Base-by-base conservation (phyloP, 2,888 invertebrate species). In the Thysanoteuthis rhombus region DNA sequence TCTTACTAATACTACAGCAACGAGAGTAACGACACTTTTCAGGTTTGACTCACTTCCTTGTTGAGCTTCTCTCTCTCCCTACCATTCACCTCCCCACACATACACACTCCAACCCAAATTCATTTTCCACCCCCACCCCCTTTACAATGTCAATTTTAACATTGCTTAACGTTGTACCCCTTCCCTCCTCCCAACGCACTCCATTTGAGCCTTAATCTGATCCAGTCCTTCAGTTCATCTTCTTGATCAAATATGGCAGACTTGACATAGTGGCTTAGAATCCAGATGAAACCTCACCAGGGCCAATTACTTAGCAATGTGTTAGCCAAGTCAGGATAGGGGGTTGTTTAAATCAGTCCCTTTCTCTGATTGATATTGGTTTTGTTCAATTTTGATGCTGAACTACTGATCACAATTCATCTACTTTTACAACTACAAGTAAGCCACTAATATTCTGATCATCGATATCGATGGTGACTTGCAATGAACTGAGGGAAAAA, bases 11-110 rank as follows among this genome's bases (percentile, higher is more conserved):
- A 75, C 16, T 75, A 75, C 75, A 3, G 4, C 75, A 16, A 75
- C 36, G 16, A 75, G 75, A 75, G 19, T 75, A 75, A n/a, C n/a
- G 10, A 75, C 75, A 52, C 52, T 52, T 52, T 52, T 52, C 25
- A 75, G 75, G n/a, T n/a, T 75, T 75, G 75, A n/a, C 75, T 75
- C 75, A n/a, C 75, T 75, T 75, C 75, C n/a, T 75, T 75, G 75
- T 75, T 75, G 75, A 19, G 75, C n/a, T 52, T 52, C 52, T 52
- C 52, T 1, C 5, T 12, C n/a, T 75, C 12, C 75, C 2, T 36
- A 19, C n/a, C 2, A 75, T 36, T 75, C 75, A 2, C 75, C 75
- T n/a, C 16, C 75, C 75, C 75, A 58, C 25, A 58, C 58, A 58
- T 58, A 58, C 32, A 32, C 28, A 58, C 58, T 28, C 32, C 32